Conservation (phyloP, 1,140 invertebrate genomes). For the Drosophila rhopaloa region DNA sequence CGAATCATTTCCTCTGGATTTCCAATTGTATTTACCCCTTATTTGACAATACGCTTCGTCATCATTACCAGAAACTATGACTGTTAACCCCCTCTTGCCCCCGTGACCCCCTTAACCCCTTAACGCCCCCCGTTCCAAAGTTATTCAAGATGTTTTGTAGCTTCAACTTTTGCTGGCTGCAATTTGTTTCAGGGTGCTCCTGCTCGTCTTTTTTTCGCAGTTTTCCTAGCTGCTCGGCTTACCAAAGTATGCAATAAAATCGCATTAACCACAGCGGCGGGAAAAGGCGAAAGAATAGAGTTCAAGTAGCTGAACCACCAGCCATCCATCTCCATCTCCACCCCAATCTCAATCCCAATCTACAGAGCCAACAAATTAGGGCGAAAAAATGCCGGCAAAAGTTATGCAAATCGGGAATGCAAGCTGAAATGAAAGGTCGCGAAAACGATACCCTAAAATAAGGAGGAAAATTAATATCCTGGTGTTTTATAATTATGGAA, state of each 20-base stretch:
- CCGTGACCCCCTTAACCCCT: neutral
- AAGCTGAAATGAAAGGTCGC: constrained; percentile 1
- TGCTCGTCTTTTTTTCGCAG: constrained; percentile 5
- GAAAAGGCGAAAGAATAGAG: constrained; percentile 8
- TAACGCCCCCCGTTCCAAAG: constrained; percentile 24
- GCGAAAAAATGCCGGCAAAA: constrained; percentile 33
- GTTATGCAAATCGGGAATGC: constrained; percentile 20
- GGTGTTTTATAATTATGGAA: too few relatives aligned
- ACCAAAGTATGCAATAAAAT: constrained; percentile 75
- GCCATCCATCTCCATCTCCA: constrained; percentile 1
- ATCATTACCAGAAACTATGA: constrained; percentile 26
- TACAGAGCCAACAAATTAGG: constrained; percentile 45
- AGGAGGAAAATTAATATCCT: too few relatives aligned
- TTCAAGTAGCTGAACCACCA: constrained; percentile 32
- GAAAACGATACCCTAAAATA: neutral
- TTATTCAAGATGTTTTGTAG: constrained; percentile 57
- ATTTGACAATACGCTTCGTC: constrained; percentile 12
- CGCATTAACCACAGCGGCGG: constrained; percentile 56
- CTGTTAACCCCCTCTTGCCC: neutral
- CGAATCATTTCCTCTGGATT: constrained; percentile 25
- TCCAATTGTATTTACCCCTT: constrained; percentile 16
- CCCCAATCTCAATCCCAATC: neutral
- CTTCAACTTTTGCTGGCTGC: constrained; percentile 44
- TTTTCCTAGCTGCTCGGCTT: constrained; percentile 30
- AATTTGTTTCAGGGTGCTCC: constrained; percentile 33